Percentiles rank a stretch among this genome's conserved stretches.
Evolutionary conservation across 2,797 vertebrate genomes (phyloP).

Genomic region (Nyctibius grandis): DNA sequence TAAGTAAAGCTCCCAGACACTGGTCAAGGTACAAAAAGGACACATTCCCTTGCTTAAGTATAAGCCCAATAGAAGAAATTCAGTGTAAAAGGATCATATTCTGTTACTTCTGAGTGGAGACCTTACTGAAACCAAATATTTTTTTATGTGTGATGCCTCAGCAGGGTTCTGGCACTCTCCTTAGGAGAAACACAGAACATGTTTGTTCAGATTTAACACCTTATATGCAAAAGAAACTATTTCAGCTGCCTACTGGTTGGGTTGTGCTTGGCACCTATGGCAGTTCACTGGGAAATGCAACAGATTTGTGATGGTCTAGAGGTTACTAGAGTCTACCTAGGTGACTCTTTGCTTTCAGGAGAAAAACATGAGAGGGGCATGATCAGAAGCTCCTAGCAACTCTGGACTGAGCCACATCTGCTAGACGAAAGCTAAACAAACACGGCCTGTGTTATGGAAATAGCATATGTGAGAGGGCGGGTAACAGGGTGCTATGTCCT

Average conservation of each 20-base stretch:
- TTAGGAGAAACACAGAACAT: background rate
- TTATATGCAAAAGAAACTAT: background rate
- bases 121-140: constrained; percentile 15
- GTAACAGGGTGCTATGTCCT: background rate
- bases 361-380: background rate
- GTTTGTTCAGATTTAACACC: constrained; percentile 9
- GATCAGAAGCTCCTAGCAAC: background rate
- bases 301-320: background rate
- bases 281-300: background rate
- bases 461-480: background rate
- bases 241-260: background rate
- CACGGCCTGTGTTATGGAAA: background rate
- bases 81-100: background rate
- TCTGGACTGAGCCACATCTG: background rate
- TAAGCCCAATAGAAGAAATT: constrained; percentile 7
- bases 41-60: background rate
- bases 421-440: background rate
- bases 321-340: background rate
- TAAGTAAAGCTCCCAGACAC: background rate
- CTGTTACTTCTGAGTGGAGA: background rate
- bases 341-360: background rate
- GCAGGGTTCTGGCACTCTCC: constrained; percentile 1
- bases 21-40: background rate
- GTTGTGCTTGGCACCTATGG: background rate
- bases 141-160: background rate